Evolutionary conservation across 2,113 vertebrate species (phyloP), one percentile per base, ranked within the genome.

Genomic region (Sturnus vulgaris): DNA sequence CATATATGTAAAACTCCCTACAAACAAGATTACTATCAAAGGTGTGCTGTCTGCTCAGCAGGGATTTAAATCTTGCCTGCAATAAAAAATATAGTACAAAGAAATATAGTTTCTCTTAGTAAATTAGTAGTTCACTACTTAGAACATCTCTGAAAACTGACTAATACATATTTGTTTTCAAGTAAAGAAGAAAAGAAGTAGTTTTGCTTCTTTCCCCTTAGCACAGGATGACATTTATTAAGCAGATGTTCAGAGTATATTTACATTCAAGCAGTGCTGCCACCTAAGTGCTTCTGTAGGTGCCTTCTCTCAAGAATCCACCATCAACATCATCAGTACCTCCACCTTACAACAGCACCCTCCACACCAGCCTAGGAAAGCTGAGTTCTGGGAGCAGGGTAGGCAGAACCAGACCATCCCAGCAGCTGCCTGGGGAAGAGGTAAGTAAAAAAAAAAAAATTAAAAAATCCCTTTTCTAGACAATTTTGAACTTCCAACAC

Each of bases 1-100:
- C 88, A 40, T 70, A 75, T 50, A 73, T 44, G 88, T 86, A 88
- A 83, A 92, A 84, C 9, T 39, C 82, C 72, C 75, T 68, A 66
- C 63, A 77, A 80, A 83, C 23, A 63, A 92, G 83, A 91, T 88
- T 5, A 15, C 50, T 81, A 95, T 95, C 95, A 86, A 78, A 94
- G 86, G 86, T 92, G 69, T 82, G 72, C 72, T 86, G 88, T 78
- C 80, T 90, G 21, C 80, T 92, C 72, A 86, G 82, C 60, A 83
- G 19, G 68, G 24, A 93, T 81, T 77, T 78, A 50, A 80, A 78
- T 81, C 46, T 83, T 57, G 21, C 23, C 50, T 93, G 28, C 68
- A 83, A 9, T 18, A 69, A n/a, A 33, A 86, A n/a, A 71, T 19
- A 23, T 0, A 70, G 13, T 12, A 52, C 17, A 59, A 22, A 42